Evolutionary conservation across 1,140 invertebrate genomes (phyloP).

Genomic region (Reticulitermes speratus): DNA sequence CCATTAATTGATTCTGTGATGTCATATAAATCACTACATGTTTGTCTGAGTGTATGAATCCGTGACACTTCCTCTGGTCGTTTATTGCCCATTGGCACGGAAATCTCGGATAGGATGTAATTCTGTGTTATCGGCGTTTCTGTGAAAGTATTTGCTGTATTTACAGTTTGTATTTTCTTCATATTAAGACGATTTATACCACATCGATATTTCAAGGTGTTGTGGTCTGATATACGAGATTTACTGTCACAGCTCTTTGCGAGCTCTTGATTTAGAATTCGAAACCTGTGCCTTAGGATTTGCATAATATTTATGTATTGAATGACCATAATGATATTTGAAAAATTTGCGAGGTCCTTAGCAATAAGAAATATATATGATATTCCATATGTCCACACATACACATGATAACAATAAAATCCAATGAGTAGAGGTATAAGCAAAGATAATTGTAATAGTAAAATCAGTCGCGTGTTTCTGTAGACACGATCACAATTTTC

Average conservation of each 20-base stretch:
- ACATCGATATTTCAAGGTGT: background rate
- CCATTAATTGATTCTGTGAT: background rate
- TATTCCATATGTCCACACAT: background rate
- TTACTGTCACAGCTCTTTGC: background rate
- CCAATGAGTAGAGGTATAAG: background rate
- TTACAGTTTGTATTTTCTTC: background rate
- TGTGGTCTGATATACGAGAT: background rate
- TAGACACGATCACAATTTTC: background rate
- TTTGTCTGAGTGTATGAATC: background rate
- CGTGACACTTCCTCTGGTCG: background rate
- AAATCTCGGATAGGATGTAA: background rate
- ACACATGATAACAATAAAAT: conserved; percentile 3
- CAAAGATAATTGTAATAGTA: background rate
- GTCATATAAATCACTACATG: background rate
- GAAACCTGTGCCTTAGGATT: background rate
- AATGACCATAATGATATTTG: background rate
- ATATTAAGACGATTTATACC: background rate
- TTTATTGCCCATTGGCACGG: background rate
- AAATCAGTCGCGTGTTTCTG: background rate
- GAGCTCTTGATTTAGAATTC: background rate
- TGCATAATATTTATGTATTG: background rate
- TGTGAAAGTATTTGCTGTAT: too few relatives aligned
- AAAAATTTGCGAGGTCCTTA: background rate
- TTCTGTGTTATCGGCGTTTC: background rate
- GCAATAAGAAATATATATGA: background rate